Evolutionary conservation across 2,797 vertebrate genomes (phyloP).

Genomic region (Momotus momota): DNA sequence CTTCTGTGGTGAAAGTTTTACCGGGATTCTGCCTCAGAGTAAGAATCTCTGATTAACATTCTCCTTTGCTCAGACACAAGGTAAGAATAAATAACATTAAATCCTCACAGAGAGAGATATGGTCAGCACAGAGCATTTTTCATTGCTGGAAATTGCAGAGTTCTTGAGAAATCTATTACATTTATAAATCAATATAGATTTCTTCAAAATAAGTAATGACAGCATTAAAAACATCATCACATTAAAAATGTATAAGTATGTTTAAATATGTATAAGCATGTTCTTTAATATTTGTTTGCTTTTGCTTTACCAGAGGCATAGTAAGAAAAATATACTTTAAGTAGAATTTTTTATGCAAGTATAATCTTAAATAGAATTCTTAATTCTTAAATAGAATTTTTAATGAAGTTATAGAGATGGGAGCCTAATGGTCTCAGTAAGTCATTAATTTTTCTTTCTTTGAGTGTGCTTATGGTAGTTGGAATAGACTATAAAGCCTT

Average conservation of each 20-base stretch:
- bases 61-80: not conserved
- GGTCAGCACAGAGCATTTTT: not conserved
- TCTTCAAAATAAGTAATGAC: not conserved
- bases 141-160: not conserved
- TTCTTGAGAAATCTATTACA: not conserved
- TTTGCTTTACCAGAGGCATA: not conserved
- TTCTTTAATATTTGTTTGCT: not conserved
- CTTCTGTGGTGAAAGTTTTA: not conserved
- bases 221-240: not conserved
- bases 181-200: not conserved
- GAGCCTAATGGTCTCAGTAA: not conserved
- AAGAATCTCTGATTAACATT: not conserved
- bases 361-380: not conserved
- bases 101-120: not conserved
- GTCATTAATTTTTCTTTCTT: not conserved
- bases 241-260: not conserved
- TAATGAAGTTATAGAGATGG: not conserved
- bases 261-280: not conserved
- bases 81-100: not conserved
- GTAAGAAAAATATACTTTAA: not conserved
- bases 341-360: not conserved
- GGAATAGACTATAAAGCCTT: not conserved
- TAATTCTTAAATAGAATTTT: conserved; percentile 3
- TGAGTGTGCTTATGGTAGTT: not conserved
- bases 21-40: not conserved